Evolutionary conservation across 1,140 invertebrate genomes (phyloP).

Genomic region (Pseudomyrmex pallidus): DNA sequence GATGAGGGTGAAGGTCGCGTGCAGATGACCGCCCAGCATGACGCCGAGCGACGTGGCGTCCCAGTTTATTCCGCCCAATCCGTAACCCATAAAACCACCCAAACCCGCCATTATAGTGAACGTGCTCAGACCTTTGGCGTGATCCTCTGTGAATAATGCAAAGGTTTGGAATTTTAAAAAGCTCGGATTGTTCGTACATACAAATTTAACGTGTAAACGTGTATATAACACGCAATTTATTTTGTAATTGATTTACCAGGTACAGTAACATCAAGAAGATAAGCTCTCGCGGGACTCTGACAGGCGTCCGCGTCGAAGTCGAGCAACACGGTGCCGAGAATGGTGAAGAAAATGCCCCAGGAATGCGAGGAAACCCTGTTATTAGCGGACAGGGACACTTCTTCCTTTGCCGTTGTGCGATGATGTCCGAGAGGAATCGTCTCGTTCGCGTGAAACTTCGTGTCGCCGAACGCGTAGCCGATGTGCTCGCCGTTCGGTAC

Average conservation of each 20-base stretch:
- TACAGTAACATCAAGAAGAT: slow-evolving; percentile 95
- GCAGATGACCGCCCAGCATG: slow-evolving; percentile 94
- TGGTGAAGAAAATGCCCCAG: slow-evolving; percentile 96
- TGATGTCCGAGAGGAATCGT: slow-evolving; percentile 78
- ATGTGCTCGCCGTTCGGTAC: slow-evolving; percentile 96
- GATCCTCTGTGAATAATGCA: slow-evolving; percentile 89
- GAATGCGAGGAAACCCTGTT: slow-evolving; percentile 87
- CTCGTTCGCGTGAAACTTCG: slow-evolving; percentile 81
- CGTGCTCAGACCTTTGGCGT: slow-evolving; percentile 95
- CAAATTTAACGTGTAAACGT: too few species aligned
- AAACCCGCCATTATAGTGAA: slow-evolving; percentile 98
- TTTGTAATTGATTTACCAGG: slow-evolving; percentile 87
- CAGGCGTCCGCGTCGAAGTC: slow-evolving; percentile 99
- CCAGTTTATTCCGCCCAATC: slow-evolving; percentile 97
- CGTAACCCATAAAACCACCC: slow-evolving; percentile 97
- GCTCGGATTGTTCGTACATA: too few species aligned
- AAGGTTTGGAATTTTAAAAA: slow-evolving; percentile 18
- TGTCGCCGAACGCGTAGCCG: slow-evolving; percentile 93
- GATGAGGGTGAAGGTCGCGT: slow-evolving; percentile 95
- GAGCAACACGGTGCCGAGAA: slow-evolving; percentile 95
- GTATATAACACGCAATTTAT: too few species aligned
- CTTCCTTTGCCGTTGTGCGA: slow-evolving; percentile 79
- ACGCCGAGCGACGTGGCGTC: slow-evolving; percentile 92
- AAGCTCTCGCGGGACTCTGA: slow-evolving; percentile 96
- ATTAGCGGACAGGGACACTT: slow-evolving; percentile 67